Conservation (phyloP, 1,140 invertebrate genomes). For the Drosophila watanabei region DNA sequence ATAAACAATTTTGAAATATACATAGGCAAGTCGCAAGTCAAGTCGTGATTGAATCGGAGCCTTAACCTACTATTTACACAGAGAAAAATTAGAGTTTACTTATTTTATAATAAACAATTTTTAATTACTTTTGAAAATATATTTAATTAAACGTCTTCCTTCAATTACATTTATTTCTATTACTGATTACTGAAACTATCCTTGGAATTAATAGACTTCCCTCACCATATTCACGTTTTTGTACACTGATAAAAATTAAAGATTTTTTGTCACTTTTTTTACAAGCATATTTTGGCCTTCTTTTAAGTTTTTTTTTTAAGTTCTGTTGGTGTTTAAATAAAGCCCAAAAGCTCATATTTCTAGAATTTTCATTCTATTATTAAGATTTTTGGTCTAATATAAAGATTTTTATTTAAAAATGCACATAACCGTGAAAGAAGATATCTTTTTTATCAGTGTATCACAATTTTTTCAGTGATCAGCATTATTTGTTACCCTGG, state of each 20-base stretch:
- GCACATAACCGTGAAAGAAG: too few species aligned
- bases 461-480: conserved; percentile 5
- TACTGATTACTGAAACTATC: neutral
- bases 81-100: neutral
- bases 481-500: conserved; percentile 4
- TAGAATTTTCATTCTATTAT: too few species aligned
- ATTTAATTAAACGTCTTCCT: neutral
- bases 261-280: too few species aligned
- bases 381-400: too few species aligned
- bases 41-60: conserved; percentile 22
- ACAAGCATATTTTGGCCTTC: too few species aligned
- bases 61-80: neutral
- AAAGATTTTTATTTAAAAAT: too few species aligned
- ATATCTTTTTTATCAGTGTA: too few species aligned
- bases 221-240: neutral
- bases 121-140: neutral
- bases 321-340: too few species aligned
- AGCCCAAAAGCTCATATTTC: too few species aligned
- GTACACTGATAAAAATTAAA: too few species aligned
- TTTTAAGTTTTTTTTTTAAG: too few species aligned
- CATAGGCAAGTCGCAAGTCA: conserved; percentile 11
- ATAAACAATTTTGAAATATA: conserved; percentile 63
- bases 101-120: neutral
- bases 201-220: neutral
- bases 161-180: neutral